These are phyloP conservation scores for Lasioglossum figueresi DNA, from an alignment of 2,888 invertebrate genomes.

Conservation along the genomic window DNA sequence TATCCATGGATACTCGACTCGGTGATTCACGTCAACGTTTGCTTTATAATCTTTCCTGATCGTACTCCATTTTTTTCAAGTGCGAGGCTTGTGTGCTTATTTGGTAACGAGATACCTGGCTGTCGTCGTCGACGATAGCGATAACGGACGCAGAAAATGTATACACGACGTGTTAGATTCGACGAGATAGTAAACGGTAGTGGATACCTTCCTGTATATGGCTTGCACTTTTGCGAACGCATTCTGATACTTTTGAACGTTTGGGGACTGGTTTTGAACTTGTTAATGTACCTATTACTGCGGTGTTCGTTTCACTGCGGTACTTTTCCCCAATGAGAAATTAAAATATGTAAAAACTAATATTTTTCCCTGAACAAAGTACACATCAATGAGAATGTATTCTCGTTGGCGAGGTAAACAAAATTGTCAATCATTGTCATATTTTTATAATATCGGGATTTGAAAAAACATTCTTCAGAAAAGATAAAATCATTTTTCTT, in stretches of 20 bases:
- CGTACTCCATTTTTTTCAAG: neutral
- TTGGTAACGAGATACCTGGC: constrained; percentile 16
- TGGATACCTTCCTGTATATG: neutral
- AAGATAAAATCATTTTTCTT: too few relatives aligned
- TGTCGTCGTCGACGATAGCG: neutral
- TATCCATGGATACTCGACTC: neutral
- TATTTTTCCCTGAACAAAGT: too few relatives aligned
- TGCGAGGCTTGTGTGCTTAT: constrained; percentile 1
- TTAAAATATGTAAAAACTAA: too few relatives aligned
- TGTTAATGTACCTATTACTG: too few relatives aligned
- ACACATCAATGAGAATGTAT: too few relatives aligned
- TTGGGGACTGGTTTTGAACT: too few relatives aligned
- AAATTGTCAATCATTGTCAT: too few relatives aligned
- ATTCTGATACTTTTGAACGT: neutral
- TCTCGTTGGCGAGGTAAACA: too few relatives aligned
- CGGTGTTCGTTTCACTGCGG: too few relatives aligned
- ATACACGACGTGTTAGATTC: neutral
- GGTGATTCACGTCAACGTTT: constrained; percentile 9
- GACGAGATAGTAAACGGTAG: neutral
- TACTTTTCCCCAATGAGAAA: too few relatives aligned
- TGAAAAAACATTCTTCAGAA: too few relatives aligned
- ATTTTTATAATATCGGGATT: too few relatives aligned
- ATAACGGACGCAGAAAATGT: neutral
- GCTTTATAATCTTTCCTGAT: neutral
- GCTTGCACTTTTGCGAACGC: neutral